Conservation (phyloP, 2,888 invertebrate genomes). For the Byasa hedistus region DNA sequence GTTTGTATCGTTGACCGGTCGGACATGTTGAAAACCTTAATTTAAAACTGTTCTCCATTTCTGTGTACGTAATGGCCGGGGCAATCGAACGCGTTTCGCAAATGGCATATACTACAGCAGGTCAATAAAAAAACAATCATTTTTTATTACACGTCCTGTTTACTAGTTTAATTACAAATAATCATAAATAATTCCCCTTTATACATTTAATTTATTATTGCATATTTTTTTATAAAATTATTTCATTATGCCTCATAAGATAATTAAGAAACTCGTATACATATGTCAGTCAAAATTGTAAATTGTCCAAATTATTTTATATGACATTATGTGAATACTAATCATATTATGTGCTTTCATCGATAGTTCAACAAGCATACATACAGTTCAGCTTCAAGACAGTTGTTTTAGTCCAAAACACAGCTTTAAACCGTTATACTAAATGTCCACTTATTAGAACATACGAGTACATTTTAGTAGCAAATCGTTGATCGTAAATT, state of each 20-base stretch:
- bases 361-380: background rate
- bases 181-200: too few relatives aligned
- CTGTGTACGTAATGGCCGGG: background rate
- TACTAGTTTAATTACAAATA: too few relatives aligned
- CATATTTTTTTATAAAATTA: too few relatives aligned
- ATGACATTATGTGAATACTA: too few relatives aligned
- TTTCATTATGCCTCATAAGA: background rate
- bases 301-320: background rate
- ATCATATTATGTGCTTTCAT: background rate
- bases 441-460: background rate
- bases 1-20: too few relatives aligned
- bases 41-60: background rate
- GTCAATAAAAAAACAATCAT: background rate
- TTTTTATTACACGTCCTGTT: background rate
- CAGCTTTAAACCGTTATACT: background rate
- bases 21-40: background rate
- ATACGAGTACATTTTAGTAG: background rate
- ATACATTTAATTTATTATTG: too few relatives aligned
- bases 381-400: too few relatives aligned
- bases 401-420: background rate
- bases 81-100: background rate
- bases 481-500: constrained; percentile 10
- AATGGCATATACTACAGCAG: background rate
- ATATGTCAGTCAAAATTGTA: background rate
- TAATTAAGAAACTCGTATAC: background rate